These are phyloP conservation scores for Coturnix japonica DNA, from an alignment of 2,113 vertebrate genomes.

Conservation along the genomic window DNA sequence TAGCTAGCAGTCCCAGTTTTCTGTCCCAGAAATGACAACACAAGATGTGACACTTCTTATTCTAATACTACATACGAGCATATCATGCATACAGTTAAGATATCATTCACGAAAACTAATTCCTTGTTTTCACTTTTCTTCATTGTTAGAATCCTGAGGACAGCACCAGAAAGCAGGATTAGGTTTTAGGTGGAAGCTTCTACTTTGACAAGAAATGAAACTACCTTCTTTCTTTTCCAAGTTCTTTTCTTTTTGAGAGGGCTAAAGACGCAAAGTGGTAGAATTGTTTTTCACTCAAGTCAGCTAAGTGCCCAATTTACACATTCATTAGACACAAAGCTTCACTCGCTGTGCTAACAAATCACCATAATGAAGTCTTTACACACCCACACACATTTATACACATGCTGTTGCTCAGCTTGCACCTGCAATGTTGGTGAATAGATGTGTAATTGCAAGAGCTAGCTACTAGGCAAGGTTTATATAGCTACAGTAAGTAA, in stretches of 20 bases:
- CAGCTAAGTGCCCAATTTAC: slow-evolving; percentile 15
- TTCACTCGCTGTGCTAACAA: slow-evolving; percentile 2
- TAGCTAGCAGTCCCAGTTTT: slow-evolving; percentile 27
- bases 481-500: neutral
- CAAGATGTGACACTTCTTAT: slow-evolving; percentile 21
- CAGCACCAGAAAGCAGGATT: neutral
- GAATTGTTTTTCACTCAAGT: neutral
- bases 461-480: slow-evolving; percentile 32
- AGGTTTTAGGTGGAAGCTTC: neutral
- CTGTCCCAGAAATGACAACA: slow-evolving; percentile 65
- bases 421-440: slow-evolving; percentile 64
- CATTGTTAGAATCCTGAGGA: slow-evolving; percentile 25
- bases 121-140: slow-evolving; percentile 20
- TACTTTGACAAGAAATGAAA: neutral
- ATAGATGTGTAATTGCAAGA: slow-evolving; percentile 60
- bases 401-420: slow-evolving; percentile 16
- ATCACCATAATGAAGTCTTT: slow-evolving; percentile 43
- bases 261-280: neutral
- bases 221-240: neutral
- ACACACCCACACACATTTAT: slow-evolving; percentile 57
- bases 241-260: neutral
- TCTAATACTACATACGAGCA: slow-evolving; percentile 14
- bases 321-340: slow-evolving; percentile 44
- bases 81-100: slow-evolving; percentile 6
- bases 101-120: neutral